Percentiles rank a stretch among this genome's conserved stretches.
Evolutionary conservation across 2,888 invertebrate species (phyloP).

Genomic region (Pristionchus exspectatus): DNA sequence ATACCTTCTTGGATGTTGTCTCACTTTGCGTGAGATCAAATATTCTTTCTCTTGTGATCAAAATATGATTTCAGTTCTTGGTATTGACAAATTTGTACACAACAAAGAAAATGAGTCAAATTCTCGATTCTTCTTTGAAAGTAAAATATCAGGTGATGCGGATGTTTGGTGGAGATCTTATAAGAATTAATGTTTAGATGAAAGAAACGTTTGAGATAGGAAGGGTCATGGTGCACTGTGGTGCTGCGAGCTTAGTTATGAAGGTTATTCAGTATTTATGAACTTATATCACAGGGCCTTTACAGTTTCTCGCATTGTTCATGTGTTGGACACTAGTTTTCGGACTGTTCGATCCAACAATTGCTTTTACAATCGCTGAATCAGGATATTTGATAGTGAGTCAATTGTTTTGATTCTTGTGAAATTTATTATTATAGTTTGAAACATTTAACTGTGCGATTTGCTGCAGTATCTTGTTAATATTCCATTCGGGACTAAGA

Average conservation of each 20-base stretch:
- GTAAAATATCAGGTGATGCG: constrained; percentile 1
- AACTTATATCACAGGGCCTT: background rate
- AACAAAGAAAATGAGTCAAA: background rate
- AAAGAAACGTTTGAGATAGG: constrained; percentile 9
- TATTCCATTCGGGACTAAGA: background rate
- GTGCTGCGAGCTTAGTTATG: background rate
- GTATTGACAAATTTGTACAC: background rate
- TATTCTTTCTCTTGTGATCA: too few relatives aligned
- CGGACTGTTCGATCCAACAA: background rate
- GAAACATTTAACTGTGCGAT: background rate
- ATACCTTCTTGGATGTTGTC: background rate
- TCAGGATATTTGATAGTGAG: background rate
- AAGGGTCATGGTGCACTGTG: background rate
- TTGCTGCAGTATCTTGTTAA: background rate
- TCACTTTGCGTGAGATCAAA: background rate
- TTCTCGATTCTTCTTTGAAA: background rate
- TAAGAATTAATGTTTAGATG: background rate
- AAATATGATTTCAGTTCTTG: background rate
- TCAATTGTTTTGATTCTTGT: too few relatives aligned
- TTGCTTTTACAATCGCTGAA: background rate
- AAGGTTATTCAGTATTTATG: background rate
- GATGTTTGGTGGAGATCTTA: too few relatives aligned
- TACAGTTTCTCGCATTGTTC: background rate
- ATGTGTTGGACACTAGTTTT: constrained; percentile 14
- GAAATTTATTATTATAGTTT: background rate